Evolutionary conservation across 92 coral and sea anemone genomes (phyloP).

Genomic region (Scolanthus callimorphus): DNA sequence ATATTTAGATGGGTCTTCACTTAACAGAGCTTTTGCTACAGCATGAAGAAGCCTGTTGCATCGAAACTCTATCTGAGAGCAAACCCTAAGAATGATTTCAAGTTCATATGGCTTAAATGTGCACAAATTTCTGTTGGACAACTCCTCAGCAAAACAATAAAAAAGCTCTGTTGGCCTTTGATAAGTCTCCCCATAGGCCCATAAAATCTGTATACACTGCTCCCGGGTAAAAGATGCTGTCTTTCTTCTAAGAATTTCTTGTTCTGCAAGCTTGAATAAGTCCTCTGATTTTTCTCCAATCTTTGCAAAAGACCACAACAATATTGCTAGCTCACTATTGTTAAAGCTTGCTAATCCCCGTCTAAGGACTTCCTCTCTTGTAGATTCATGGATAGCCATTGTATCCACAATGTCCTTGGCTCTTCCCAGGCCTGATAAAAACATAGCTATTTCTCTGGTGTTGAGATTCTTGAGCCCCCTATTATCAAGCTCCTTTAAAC

Average conservation of each 20-base stretch:
- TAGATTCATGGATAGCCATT: background rate
- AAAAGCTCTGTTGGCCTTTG: constrained; percentile 17
- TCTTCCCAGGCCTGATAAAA: constrained; percentile 37
- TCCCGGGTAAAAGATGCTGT: constrained; percentile 23
- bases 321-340: constrained; percentile 27
- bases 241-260: constrained; percentile 25
- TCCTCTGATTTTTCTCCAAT: constrained; percentile 22
- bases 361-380: constrained; percentile 15
- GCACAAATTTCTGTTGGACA: constrained; percentile 16
- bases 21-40: constrained; percentile 18
- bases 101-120: constrained; percentile 36
- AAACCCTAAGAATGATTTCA: constrained; percentile 18
- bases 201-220: constrained; percentile 31
- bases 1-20: constrained; percentile 24
- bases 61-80: constrained; percentile 9
- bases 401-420: constrained; percentile 19
- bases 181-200: constrained; percentile 23
- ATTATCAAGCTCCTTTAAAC: constrained; percentile 8
- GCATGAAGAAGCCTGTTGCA: constrained; percentile 19
- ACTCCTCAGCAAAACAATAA: constrained; percentile 24
- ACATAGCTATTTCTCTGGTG: constrained; percentile 26
- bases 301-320: constrained; percentile 35
- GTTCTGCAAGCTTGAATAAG: constrained; percentile 30
- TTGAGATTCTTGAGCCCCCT: constrained; percentile 19
- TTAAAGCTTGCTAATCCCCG: constrained; percentile 18